These are phyloP conservation scores for Dendroctonus ponderosae DNA, from an alignment of 1,140 invertebrate genomes.

Conservation along the genomic window DNA sequence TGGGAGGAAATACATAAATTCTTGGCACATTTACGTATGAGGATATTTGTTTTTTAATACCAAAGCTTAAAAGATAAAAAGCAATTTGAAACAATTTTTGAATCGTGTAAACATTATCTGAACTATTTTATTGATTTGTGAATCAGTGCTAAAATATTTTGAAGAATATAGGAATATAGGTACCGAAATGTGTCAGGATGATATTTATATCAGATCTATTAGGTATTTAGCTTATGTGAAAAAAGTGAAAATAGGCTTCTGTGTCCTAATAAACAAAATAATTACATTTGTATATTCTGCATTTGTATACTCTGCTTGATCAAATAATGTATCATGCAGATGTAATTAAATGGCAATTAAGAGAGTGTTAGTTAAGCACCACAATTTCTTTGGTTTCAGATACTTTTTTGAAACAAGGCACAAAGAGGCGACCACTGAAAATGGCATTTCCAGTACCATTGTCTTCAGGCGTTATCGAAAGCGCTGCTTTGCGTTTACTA, in stretches of 20 bases:
- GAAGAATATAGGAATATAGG: neutral
- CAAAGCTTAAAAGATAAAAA: constrained; percentile 12
- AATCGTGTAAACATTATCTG: constrained; percentile 11
- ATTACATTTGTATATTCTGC: neutral
- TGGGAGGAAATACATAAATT: constrained; percentile 10
- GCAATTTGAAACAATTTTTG: constrained; percentile 3
- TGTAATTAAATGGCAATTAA: too few species aligned
- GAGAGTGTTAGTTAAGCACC: too few species aligned
- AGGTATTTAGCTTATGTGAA: too few species aligned
- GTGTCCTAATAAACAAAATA: neutral
- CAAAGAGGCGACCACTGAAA: constrained; percentile 5
- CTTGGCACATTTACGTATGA: constrained; percentile 8
- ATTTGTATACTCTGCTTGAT: too few species aligned
- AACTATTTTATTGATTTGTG: constrained; percentile 18
- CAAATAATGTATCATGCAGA: too few species aligned
- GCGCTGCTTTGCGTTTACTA: constrained; percentile 44
- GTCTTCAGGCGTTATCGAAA: constrained; percentile 38
- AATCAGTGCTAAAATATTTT: constrained; percentile 22
- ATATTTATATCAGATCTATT: too few species aligned
- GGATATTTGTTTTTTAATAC: constrained; percentile 16
- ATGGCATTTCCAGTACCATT: constrained; percentile 39
- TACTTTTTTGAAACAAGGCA: constrained; percentile 15
- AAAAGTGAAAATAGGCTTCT: neutral
- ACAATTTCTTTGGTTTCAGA: constrained; percentile 43
- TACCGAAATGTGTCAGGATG: too few species aligned